Evolutionary conservation across 2,888 invertebrate species (phyloP), one percentile per base, ranked within the genome.

Genomic region (Aphrophora alni): DNA sequence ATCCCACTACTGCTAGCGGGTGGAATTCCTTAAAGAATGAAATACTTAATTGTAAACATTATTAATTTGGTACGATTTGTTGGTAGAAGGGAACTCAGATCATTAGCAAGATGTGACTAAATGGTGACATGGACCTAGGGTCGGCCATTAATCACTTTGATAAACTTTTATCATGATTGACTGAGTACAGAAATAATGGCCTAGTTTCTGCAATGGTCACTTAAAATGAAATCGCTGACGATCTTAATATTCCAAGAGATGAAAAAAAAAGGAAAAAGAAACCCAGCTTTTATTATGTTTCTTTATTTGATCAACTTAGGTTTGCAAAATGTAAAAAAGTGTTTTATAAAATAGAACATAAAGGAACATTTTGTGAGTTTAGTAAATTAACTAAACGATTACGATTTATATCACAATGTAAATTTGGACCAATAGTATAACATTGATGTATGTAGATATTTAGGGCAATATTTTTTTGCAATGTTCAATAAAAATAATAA

Each of bases 241-340:
- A 73, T 26, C 73, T 73, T 73, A 73, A 73, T 73, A 73, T 73
- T 26, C 38, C 38, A 73, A 73, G 28, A 73, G 21, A 73, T 24
- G 33, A 12, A 73, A 73, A 28, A 28, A 73, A 73, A 14, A 4
- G 1, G 25, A 17, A 73, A 33, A 73, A 33, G 12, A 73, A 73
- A 33, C 0, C 73, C 21, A 73, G 73, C 33, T 73, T 73, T 33
- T 73, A 26, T 73, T 33, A 73, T 73, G 28, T n/a, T n/a, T n/a
- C n/a, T n/a, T n/a, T n/a, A n/a, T n/a, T n/a, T n/a, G n/a, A n/a
- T n/a, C n/a, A n/a, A n/a, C n/a, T n/a, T n/a, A n/a, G n/a, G n/a
- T n/a, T n/a, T n/a, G n/a, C n/a, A n/a, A n/a, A n/a, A n/a, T n/a
- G n/a, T n/a, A n/a, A n/a, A n/a, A n/a, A n/a, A n/a, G n/a, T n/a